Evolutionary conservation across 2,797 vertebrate species (phyloP).

Genomic region (Hippopotamyrus pictus): DNA sequence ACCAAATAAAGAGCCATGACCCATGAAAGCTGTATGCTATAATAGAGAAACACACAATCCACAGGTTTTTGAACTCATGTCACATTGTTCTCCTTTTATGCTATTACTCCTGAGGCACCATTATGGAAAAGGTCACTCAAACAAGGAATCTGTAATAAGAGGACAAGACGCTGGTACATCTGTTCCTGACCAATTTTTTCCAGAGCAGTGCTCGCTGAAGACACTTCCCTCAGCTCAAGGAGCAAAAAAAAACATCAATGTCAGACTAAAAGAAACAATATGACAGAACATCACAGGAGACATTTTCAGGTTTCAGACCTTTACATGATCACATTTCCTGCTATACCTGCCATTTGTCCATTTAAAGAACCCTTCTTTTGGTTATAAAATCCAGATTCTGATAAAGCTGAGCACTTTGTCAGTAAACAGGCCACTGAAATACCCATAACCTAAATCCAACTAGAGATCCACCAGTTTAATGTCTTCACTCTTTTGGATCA

Average conservation of each 20-base stretch:
- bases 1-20: background rate
- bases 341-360: background rate
- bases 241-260: background rate
- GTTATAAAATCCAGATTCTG: background rate
- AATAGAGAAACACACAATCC: background rate
- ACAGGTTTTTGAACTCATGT: background rate
- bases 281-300: background rate
- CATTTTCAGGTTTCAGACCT: background rate
- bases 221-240: background rate
- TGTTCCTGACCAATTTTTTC: background rate
- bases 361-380: background rate
- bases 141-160: background rate
- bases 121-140: background rate
- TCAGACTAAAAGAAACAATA: background rate
- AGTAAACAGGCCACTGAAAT: background rate
- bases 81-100: background rate
- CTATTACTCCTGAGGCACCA: background rate
- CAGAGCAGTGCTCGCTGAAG: background rate
- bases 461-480: background rate
- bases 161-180: background rate
- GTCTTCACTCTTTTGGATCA: background rate
- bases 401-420: background rate
- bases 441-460: background rate
- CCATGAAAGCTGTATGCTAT: background rate
- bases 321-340: background rate